phyloP scores from a whole-genome alignment of 37 sponge, comb jelly and placozoan species.

The Halisarca cf. caerulea region DNA sequence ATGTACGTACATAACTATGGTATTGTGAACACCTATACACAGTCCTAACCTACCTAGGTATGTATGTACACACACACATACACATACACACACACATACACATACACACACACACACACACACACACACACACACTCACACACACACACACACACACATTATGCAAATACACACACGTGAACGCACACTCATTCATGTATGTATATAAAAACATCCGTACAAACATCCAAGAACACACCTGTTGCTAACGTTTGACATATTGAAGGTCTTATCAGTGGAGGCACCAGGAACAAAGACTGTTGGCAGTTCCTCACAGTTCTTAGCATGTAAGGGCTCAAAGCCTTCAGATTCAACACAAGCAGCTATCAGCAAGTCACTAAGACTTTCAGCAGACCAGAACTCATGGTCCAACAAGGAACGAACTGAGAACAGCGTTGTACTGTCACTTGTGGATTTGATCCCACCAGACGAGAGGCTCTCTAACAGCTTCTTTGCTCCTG shows the following conservation, averaged over 20 bases:
- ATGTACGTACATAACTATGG: no score
- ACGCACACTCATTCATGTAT: no score
- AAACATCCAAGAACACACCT: not conserved
- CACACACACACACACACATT: no score
- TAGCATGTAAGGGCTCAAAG: not conserved
- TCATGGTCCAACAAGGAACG: not conserved
- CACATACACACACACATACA: not conserved
- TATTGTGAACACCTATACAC: no score
- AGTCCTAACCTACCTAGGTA: no score
- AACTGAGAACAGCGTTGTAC: not conserved
- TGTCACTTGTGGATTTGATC: not conserved
- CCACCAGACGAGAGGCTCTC: not conserved
- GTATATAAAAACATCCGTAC: no score
- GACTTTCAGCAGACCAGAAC: not conserved
- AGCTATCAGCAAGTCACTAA: not conserved
- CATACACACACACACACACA: not conserved
- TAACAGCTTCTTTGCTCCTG: conserved; percentile 27
- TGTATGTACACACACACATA: not conserved
- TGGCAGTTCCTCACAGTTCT: not conserved
- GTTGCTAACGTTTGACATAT: not conserved
- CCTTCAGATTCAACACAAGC: conserved; percentile 1
- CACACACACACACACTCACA: no score
- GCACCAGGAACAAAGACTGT: not conserved
- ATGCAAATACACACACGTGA: no score
- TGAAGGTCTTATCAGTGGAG: not conserved